Conservation (phyloP, 2,888 invertebrate species). For the Hydriomena furcata region DNA sequence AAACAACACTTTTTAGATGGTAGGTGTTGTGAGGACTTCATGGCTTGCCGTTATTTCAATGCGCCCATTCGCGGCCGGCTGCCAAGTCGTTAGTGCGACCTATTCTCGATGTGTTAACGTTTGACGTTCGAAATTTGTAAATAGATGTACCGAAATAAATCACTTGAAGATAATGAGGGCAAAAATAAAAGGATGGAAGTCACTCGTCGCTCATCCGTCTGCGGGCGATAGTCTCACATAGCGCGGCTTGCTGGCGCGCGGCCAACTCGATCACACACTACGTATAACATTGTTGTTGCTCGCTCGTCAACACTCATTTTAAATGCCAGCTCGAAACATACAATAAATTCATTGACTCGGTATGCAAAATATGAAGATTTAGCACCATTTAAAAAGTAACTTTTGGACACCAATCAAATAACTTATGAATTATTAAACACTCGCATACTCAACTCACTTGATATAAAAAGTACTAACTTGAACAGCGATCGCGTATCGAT, state of each 20-base stretch:
- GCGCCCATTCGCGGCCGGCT: slow-evolving; percentile 55
- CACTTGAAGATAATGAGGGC: slow-evolving; percentile 80
- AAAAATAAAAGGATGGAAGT: slow-evolving; percentile 77
- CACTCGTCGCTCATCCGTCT: slow-evolving; percentile 69
- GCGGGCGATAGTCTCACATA: slow-evolving; percentile 62
- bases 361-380: slow-evolving; percentile 45
- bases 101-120: slow-evolving; percentile 70
- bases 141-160: slow-evolving; percentile 74
- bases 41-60: slow-evolving; percentile 66
- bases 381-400: slow-evolving; percentile 53
- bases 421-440: slow-evolving; percentile 62
- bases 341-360: slow-evolving; percentile 43
- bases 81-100: slow-evolving; percentile 73
- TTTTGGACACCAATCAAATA: slow-evolving; percentile 67
- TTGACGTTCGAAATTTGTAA: slow-evolving; percentile 58
- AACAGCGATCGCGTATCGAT: slow-evolving; percentile 29
- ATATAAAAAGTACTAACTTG: slow-evolving; percentile 34
- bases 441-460: slow-evolving; percentile 43
- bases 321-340: slow-evolving; percentile 50
- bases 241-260: slow-evolving; percentile 55
- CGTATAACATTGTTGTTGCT: slow-evolving; percentile 53
- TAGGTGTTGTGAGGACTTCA: slow-evolving; percentile 65
- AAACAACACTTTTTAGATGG: slow-evolving; percentile 60
- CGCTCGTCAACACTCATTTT: slow-evolving; percentile 52
- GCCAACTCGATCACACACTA: slow-evolving; percentile 71